Base-by-base conservation (phyloP, 2,113 vertebrate genomes). In the Ictalurus furcatus region DNA sequence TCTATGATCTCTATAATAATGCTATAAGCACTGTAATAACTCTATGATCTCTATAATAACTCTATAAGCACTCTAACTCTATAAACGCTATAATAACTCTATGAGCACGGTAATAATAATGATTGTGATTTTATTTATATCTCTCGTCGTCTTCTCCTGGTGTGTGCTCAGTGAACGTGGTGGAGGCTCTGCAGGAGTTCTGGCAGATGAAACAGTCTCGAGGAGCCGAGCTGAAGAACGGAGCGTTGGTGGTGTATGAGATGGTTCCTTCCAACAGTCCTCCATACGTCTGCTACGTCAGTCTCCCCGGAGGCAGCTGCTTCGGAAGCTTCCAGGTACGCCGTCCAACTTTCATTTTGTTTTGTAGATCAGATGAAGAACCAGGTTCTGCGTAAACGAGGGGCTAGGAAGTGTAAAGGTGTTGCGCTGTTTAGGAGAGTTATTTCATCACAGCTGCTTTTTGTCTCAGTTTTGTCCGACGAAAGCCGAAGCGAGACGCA, bases 121-220 rank as follows among this genome's bases (percentile, higher is more conserved):
- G 2, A 0, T 4, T 61, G 81, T 21, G 6, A 21, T 85, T 1
- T 3, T 28, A 67, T 44, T 67, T 3, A n/a, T n/a, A 4, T 17
- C 83, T 44, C 34, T 59, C 19, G 3, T 85, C 44, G 30, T 56
- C 65, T 54, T 30, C 78, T 79, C 14, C 48, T 80, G 78, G 5
- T 8, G 30, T 4, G 52, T 81, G 28, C 89, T 0, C 90, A 99
- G 98, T 99, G 90, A 99, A 99, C 5, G 98, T 99, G 71, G 98
- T 99, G 95, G 98, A 99, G 89, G 98, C 98, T 0, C 95, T 99
- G 6, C 98, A 99, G 95, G 98, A 99, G 90, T 99, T 99, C 92
- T 99, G 98, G 98, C 98, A 99, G 96, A 99, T 99, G 98, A 99
- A 99, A 91, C 96, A 98, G 88, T 98, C 96, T 0, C 96, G 98